Evolutionary conservation across 2,113 vertebrate species (phyloP), one percentile per base, ranked within the genome.

Genomic region (Ursus arctos): DNA sequence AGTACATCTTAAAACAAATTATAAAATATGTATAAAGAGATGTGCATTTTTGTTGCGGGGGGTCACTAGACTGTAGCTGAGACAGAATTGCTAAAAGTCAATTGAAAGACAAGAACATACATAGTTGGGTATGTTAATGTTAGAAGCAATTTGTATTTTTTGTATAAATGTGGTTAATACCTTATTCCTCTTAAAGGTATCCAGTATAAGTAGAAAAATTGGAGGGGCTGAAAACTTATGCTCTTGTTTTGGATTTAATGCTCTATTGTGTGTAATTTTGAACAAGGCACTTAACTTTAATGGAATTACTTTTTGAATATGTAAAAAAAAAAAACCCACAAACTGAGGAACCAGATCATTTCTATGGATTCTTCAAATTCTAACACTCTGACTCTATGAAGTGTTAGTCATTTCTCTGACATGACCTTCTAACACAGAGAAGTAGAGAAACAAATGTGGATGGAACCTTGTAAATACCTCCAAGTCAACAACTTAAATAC

Each of bases 21-120:
- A 99, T 99, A 98, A 99, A 99, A 99, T 98, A 99, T 99, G 98
- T 98, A 99, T 98, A 99, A 99, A 98, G 98, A 98, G 77, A 96
- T 97, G 95, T 96, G 87, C 91, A 69, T 98, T 98, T 98, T 98
- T 97, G 63, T 97, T 93, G 47, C 76, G 7, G 33, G 81, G 91
- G 55, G 61, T 96, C 90, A 87, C 79, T 90, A 93, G 95, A 98
- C 89, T 91, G 94, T 96, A 98, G 88, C 80, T 97, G 92, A 95
- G 95, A 43, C 88, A 89, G 97, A 97, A 96, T 95, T 95, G 51
- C 92, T 99, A 98, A 98, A 99, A 99, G 99, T 99, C 98, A 98
- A 98, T 98, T 98, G 98, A 98, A 99, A 99, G 99, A 96, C 97
- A 97, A 97, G 82, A 98, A 96, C 95, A 91, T 95, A 97, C 96